Conservation (phyloP, 2,113 vertebrate genomes). For the Zosterops pallidus region DNA sequence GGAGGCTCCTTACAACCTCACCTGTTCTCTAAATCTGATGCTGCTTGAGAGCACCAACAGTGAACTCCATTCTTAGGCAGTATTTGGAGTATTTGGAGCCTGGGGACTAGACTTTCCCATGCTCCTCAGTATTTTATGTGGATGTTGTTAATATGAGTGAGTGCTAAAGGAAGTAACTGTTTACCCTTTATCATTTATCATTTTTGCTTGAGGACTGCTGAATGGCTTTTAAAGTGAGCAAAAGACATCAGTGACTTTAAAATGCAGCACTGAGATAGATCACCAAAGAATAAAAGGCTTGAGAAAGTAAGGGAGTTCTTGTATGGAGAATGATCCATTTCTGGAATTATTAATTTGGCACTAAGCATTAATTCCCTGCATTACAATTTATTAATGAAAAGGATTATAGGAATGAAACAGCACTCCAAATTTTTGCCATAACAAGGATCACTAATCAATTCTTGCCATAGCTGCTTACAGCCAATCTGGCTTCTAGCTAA, state of each 20-base stretch:
- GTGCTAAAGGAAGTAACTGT: not conserved
- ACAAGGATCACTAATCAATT: not conserved
- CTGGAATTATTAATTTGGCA: not conserved
- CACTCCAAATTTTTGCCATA: not conserved
- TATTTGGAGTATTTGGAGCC: not conserved
- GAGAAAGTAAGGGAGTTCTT: not conserved
- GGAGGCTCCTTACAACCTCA: not conserved
- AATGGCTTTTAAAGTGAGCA: not conserved
- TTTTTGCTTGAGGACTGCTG: not conserved
- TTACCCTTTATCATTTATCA: not conserved
- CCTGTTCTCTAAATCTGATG: rapidly evolving
- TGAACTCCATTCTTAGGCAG: not conserved
- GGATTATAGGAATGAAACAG: not conserved
- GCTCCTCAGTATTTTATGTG: not conserved
- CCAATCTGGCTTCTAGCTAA: not conserved
- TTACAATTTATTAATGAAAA: not conserved
- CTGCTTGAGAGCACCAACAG: not conserved
- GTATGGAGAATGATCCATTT: not conserved
- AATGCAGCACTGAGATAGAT: not conserved
- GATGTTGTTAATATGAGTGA: not conserved
- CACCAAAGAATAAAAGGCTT: not conserved
- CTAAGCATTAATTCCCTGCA: not conserved
- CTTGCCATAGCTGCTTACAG: not conserved
- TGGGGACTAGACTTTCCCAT: not conserved
- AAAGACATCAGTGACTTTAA: not conserved